Evolutionary conservation across 2,797 vertebrate species (phyloP), one percentile per base, ranked within the genome.

Genomic region (Lutjanus argentimaculatus): DNA sequence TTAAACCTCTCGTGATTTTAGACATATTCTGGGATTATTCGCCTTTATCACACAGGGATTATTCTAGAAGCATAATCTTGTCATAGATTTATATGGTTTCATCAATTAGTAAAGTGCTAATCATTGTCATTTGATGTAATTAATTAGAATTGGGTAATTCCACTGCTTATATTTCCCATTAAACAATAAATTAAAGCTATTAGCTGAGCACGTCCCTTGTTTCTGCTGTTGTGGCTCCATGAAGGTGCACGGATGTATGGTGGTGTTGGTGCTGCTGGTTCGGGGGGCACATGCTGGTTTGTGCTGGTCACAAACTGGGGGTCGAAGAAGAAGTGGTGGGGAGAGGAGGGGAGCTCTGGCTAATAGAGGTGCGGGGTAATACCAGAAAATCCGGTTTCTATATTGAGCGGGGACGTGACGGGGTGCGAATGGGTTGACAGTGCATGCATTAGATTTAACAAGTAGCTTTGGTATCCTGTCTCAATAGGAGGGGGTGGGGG

Each of bases 401-500:
- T 95, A 93, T 96, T 95, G 95, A 96, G 96, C 93, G 79, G 90
- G 91, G 89, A 95, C 96, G 97, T 95, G 96, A 96, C 95, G 96
- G 97, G 96, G 96, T 94, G 97, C 95, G 95, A 96, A 96, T 94
- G 95, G 95, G 94, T 95, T 97, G 93, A 95, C 95, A 93, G 96
- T 89, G 95, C 94, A 93, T 91, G 96, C 95, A 93, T 94, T 95
- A 92, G 93, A 95, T 95, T 96, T 97, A 95, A 95, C 96, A 95
- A 96, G 96, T 91, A 96, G 95, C 92, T 94, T 95, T 93, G 96
- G 93, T 94, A 95, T 96, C 95, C 93, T 91, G 90, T 94, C 95
- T 95, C 90, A 89, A 92, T 91, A 88, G 92, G 89, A 81, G 57
- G 88, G 83, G 85, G 80, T 57, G 71, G 85, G 76, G 65, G 67